A percentile compares a stretch with the other conserved stretches of the same genome.
Evolutionary conservation across 2,888 invertebrate species (phyloP).

Genomic region (Andrena camellia): DNA sequence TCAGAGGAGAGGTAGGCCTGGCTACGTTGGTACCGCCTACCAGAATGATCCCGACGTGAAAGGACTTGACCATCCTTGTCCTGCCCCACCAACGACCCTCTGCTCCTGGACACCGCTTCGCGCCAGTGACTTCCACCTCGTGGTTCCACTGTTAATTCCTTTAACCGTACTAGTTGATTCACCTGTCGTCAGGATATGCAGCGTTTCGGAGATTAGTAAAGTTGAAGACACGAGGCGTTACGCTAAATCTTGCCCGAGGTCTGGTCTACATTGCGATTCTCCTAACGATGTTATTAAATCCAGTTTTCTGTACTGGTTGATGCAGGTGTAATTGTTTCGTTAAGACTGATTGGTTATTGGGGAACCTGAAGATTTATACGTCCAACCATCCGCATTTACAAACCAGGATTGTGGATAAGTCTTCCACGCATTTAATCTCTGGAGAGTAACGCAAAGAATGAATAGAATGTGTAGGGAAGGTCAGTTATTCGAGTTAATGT

Average conservation of each 20-base stretch:
- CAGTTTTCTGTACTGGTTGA: no score
- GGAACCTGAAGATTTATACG: no score
- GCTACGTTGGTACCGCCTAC: constrained; percentile 82
- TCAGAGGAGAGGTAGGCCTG: constrained; percentile 79
- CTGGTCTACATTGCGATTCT: background rate
- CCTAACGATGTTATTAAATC: no score
- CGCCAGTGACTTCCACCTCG: constrained; percentile 3
- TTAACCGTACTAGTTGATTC: background rate
- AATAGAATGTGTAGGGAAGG: no score
- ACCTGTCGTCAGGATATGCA: background rate
- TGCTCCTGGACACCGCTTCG: constrained; percentile 23
- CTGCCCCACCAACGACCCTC: constrained; percentile 75
- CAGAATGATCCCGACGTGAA: constrained; percentile 78
- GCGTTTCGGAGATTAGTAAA: background rate
- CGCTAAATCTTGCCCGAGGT: background rate
- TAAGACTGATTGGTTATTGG: no score
- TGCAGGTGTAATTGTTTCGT: no score
- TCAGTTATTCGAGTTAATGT: no score
- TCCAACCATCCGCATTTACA: no score
- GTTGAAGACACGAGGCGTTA: background rate
- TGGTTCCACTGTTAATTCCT: constrained; percentile 11
- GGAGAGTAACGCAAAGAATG: no score
- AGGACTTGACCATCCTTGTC: constrained; percentile 73
- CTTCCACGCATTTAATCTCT: no score
- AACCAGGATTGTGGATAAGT: no score